phyloP scores from a whole-genome alignment of 2,113 vertebrate species.

The Pheucticus melanocephalus region DNA sequence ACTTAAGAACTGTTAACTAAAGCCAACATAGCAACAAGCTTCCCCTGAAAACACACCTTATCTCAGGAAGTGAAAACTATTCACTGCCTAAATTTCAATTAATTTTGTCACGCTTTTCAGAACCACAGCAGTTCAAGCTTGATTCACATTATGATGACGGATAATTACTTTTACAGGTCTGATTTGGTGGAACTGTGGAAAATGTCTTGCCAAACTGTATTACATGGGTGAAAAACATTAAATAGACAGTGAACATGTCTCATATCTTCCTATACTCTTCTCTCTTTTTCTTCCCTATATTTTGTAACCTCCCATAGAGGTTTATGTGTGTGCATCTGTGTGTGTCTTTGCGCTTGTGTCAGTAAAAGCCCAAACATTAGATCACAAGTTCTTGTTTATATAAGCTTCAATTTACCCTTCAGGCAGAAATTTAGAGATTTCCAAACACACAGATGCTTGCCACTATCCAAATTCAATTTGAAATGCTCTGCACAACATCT shows the following conservation, averaged over 20 bases:
- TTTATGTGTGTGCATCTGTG: constrained; percentile 5
- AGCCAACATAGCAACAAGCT: constrained; percentile 64
- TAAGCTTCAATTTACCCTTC: constrained; percentile 60
- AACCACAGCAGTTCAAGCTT: constrained; percentile 29
- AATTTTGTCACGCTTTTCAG: constrained; percentile 56
- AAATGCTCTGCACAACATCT: constrained; percentile 65
- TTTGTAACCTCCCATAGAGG: constrained; percentile 14
- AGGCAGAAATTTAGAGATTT: constrained; percentile 60
- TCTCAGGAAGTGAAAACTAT: constrained; percentile 55
- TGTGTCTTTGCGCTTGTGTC: constrained; percentile 24
- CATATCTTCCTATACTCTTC: constrained; percentile 27
- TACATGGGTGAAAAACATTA: constrained; percentile 61
- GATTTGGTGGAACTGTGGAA: constrained; percentile 53
- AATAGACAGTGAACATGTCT: constrained; percentile 42
- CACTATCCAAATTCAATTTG: constrained; percentile 63
- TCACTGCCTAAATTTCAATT: constrained; percentile 55
- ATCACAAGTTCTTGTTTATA: constrained; percentile 66
- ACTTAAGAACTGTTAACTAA: constrained; percentile 58
- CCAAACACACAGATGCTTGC: constrained; percentile 62
- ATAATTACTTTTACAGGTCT: constrained; percentile 51
- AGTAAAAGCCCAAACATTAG: constrained; percentile 65
- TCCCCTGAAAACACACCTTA: constrained; percentile 58
- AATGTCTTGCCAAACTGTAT: constrained; percentile 53
- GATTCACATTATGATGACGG: constrained; percentile 48
- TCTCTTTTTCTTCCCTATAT: neutral